A percentile compares a stretch with the other conserved stretches of the same genome.
These are phyloP conservation scores for Pseudomyrmex cubaensis DNA, from an alignment of 1,140 invertebrate species.

Conservation along the genomic window DNA sequence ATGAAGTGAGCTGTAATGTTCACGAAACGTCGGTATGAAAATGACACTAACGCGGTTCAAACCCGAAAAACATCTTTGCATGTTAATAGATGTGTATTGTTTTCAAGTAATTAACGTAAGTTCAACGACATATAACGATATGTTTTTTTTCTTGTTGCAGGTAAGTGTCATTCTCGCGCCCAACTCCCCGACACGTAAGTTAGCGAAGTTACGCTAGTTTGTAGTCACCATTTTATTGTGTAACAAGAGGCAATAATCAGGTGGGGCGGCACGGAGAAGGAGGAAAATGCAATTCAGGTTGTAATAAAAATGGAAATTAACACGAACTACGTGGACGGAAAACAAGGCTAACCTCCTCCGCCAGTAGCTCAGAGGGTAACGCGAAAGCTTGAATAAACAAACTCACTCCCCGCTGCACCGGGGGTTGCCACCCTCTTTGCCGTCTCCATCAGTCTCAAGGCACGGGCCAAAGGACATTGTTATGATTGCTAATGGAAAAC, in stretches of 20 bases:
- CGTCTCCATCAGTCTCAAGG: conserved; percentile 74
- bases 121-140: conserved; percentile 54
- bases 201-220: conserved; percentile 11
- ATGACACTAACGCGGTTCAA: too few species aligned
- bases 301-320: conserved; percentile 84
- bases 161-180: conserved; percentile 74
- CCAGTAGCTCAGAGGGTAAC: conserved; percentile 74
- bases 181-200: conserved; percentile 57
- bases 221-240: conserved; percentile 25
- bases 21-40: too few species aligned
- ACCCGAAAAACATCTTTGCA: too few species aligned
- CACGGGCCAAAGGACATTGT: conserved; percentile 80
- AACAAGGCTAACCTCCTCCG: conserved; percentile 75
- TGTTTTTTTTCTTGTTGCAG: conserved; percentile 76
- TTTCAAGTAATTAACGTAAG: background rate
- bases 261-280: conserved; percentile 32
- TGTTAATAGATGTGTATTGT: too few species aligned
- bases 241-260: conserved; percentile 55
- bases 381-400: conserved; percentile 80
- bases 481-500: conserved; percentile 84
- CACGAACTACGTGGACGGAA: conserved; percentile 76
- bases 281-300: conserved; percentile 79
- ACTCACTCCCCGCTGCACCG: conserved; percentile 70
- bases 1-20: too few species aligned
- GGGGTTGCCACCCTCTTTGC: conserved; percentile 67